Conservation (phyloP, 1,140 invertebrate genomes). For the Mercenaria mercenaria region DNA sequence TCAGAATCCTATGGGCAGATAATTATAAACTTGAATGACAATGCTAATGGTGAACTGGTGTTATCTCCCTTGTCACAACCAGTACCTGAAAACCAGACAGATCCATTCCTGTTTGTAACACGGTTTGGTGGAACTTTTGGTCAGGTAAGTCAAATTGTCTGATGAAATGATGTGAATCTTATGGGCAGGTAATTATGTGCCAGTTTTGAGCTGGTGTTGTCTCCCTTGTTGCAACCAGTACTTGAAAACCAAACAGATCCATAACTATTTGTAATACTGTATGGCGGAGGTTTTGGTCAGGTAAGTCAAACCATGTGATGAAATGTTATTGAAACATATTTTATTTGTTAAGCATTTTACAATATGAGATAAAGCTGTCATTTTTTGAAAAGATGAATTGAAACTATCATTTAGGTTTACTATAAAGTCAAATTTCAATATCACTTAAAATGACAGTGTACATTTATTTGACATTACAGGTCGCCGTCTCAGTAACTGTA, state of each 20-base stretch:
- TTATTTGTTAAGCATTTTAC: too few relatives aligned
- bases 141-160: constrained; percentile 79
- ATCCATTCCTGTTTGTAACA: constrained; percentile 73
- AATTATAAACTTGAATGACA: constrained; percentile 82
- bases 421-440: too few relatives aligned
- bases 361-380: too few relatives aligned
- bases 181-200: constrained; percentile 83
- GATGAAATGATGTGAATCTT: too few relatives aligned
- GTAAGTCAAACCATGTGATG: constrained; percentile 78
- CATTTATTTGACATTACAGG: too few relatives aligned
- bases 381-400: too few relatives aligned
- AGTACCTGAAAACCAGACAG: constrained; percentile 73
- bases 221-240: constrained; percentile 71
- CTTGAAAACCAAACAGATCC: constrained; percentile 71
- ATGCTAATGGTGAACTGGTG: constrained; percentile 81
- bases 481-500: constrained; percentile 79
- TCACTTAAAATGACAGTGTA: too few relatives aligned
- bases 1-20: constrained; percentile 81
- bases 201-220: constrained; percentile 80
- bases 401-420: too few relatives aligned
- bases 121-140: constrained; percentile 83
- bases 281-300: constrained; percentile 83
- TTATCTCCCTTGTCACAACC: constrained; percentile 75
- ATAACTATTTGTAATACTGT: constrained; percentile 76
- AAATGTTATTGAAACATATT: too few relatives aligned